These are phyloP conservation scores for Odontomyia ornata DNA, from an alignment of 2,888 invertebrate genomes.

Conservation along the genomic window DNA sequence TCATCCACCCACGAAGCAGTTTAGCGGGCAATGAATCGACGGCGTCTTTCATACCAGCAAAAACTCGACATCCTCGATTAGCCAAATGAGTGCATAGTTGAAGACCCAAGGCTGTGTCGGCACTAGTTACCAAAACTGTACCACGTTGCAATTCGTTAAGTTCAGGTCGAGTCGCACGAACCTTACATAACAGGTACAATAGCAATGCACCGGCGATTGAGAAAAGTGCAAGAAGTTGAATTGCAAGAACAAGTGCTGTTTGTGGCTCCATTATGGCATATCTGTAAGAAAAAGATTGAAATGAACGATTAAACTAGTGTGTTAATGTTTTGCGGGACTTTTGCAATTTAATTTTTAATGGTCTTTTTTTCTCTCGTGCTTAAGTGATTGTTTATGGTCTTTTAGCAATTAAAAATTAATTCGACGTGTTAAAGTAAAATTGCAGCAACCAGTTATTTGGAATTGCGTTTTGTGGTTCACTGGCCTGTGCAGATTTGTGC, in stretches of 20 bases:
- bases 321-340: background rate
- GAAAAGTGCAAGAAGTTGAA: slow-evolving; percentile 82
- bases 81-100: slow-evolving; percentile 79
- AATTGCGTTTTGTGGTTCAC: no score
- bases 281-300: slow-evolving; percentile 53
- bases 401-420: no score
- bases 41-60: slow-evolving; percentile 74
- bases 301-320: background rate
- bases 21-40: slow-evolving; percentile 70
- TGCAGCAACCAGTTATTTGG: no score
- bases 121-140: slow-evolving; percentile 81
- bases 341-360: background rate
- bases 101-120: slow-evolving; percentile 81
- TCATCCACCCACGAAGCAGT: slow-evolving; percentile 70
- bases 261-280: slow-evolving; percentile 77
- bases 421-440: no score
- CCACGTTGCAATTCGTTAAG: slow-evolving; percentile 68
- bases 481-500: no score
- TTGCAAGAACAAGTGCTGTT: slow-evolving; percentile 80
- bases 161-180: slow-evolving; percentile 68
- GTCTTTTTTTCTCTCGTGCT: background rate
- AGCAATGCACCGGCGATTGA: slow-evolving; percentile 85
- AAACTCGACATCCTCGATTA: slow-evolving; percentile 78
- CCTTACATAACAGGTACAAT: slow-evolving; percentile 80
- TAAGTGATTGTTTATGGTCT: no score